These are phyloP conservation scores for Scatophagus argus DNA, from an alignment of 2,113 vertebrate genomes.

Conservation along the genomic window DNA sequence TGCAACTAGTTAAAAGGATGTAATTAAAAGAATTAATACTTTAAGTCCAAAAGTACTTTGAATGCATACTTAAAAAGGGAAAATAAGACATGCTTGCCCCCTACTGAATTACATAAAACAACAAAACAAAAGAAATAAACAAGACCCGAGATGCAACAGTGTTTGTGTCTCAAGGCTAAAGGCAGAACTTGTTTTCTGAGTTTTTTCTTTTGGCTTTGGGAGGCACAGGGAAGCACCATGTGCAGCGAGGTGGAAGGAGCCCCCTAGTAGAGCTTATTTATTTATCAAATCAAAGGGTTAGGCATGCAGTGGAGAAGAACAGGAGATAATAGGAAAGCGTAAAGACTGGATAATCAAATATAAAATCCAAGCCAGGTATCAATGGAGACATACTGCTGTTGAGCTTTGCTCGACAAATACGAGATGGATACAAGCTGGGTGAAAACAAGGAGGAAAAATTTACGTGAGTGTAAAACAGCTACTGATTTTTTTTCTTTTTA, in stretches of 20 bases:
- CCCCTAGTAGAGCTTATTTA: constrained; percentile 79
- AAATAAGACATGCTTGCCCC: constrained; percentile 81
- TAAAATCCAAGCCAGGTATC: constrained; percentile 30
- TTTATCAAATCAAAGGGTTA: constrained; percentile 76
- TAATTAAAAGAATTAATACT: constrained; percentile 79
- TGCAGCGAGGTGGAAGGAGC: constrained; percentile 72
- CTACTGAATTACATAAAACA: constrained; percentile 76
- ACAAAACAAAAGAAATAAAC: constrained; percentile 70
- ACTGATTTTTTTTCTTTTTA: not conserved
- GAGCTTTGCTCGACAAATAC: constrained; percentile 18
- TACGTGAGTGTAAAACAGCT: constrained; percentile 21
- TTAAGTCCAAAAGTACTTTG: constrained; percentile 79
- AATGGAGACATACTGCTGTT: constrained; percentile 38
- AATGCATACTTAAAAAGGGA: constrained; percentile 84
- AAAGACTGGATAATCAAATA: constrained; percentile 35
- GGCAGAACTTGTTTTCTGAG: constrained; percentile 67
- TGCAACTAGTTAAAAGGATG: constrained; percentile 80
- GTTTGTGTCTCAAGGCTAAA: constrained; percentile 70
- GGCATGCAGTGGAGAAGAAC: constrained; percentile 45
- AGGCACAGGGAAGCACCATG: constrained; percentile 65
- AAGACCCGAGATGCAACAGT: constrained; percentile 57
- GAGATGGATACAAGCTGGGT: constrained; percentile 27
- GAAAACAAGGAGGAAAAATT: constrained; percentile 1
- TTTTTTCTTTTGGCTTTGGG: constrained; percentile 65
- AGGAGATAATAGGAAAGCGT: constrained; percentile 7